A percentile compares a stretch with the other conserved stretches of the same genome.
Evolutionary conservation across 2,113 vertebrate species (phyloP).

Genomic region (Tyto alba): DNA sequence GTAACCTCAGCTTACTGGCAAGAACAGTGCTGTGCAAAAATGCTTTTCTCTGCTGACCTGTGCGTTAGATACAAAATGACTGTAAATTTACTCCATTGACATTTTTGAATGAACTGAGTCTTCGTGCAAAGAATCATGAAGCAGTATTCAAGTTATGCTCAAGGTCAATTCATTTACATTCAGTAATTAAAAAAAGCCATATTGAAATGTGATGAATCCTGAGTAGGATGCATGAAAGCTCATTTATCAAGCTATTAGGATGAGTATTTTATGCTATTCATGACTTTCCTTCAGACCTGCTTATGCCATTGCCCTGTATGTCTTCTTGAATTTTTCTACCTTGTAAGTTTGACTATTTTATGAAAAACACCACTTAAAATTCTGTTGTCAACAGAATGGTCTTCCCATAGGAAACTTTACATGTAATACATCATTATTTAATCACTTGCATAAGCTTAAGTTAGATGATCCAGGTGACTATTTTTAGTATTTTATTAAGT

Average conservation of each 20-base stretch:
- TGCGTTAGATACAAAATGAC: not conserved
- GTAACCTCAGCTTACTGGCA: not conserved
- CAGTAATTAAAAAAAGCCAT: constrained; percentile 56
- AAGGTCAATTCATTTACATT: constrained; percentile 57
- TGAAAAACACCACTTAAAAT: not conserved
- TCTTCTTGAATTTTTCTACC: not conserved
- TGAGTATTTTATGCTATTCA: constrained; percentile 45
- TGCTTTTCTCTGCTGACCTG: not conserved
- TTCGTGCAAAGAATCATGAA: constrained; percentile 14
- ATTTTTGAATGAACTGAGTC: not conserved
- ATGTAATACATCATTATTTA: not conserved
- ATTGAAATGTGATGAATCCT: constrained; percentile 49
- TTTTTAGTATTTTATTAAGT: not conserved
- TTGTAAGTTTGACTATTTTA: not conserved
- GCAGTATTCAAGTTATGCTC: constrained; percentile 25
- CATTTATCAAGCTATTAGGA: constrained; percentile 60
- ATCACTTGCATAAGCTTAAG: not conserved
- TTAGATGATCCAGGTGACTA: not conserved
- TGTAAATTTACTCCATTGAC: not conserved
- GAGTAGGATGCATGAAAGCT: constrained; percentile 40
- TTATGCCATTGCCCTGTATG: not conserved
- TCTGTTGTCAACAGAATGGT: not conserved
- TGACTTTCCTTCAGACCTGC: constrained; percentile 44
- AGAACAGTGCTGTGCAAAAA: not conserved
- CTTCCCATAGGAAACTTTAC: not conserved